Conservation (phyloP, 2,113 vertebrate genomes). For the Cyanoderma ruficeps region DNA sequence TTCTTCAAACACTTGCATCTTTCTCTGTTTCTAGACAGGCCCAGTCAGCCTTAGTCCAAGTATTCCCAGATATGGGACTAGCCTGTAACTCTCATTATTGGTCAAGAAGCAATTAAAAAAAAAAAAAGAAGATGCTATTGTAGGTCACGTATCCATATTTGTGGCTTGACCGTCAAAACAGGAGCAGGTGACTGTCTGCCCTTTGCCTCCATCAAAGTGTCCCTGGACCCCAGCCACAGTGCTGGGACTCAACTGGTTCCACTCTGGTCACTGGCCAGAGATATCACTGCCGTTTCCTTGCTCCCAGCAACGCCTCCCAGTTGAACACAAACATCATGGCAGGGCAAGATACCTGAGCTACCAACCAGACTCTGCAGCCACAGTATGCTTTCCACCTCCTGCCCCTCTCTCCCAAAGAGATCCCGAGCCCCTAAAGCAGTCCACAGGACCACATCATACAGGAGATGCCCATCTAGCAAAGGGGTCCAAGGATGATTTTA, state of each 20-base stretch:
- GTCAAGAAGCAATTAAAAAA: background rate
- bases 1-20: background rate
- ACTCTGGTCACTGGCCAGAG: background rate
- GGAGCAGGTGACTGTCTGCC: conserved; percentile 17
- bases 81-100: background rate
- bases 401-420: background rate
- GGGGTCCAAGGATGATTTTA: background rate
- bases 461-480: background rate
- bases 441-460: background rate
- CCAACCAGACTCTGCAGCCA: background rate
- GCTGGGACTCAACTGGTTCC: background rate
- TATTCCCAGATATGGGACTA: background rate
- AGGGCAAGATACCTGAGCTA: background rate
- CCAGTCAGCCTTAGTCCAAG: background rate
- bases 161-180: background rate
- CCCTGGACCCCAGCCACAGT: background rate
- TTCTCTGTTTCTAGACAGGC: background rate
- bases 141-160: background rate
- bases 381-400: background rate
- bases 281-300: background rate
- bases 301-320: background rate
- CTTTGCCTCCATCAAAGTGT: background rate
- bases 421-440: background rate
- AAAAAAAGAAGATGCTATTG: background rate
- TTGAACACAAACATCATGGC: background rate